Percentiles rank a stretch among this genome's conserved stretches.
Conservation (phyloP, 2,888 invertebrate genomes). For the Cancer borealis region DNA sequence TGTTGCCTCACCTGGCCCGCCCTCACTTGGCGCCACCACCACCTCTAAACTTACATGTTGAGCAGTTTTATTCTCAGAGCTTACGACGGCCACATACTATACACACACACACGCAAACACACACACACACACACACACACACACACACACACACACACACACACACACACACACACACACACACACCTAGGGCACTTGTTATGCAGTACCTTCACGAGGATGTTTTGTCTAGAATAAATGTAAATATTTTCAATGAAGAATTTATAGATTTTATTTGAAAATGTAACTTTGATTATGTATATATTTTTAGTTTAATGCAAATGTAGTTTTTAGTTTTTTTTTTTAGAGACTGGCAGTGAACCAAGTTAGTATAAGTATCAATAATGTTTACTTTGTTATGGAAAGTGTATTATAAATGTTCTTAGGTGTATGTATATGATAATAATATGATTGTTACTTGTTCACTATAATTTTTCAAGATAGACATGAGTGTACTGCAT, state of each 20-base stretch:
- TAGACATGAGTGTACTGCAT: neutral
- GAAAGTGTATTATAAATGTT: neutral
- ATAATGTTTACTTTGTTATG: neutral
- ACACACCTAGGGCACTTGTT: constrained; percentile 31
- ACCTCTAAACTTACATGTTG: neutral
- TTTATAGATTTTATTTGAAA: neutral
- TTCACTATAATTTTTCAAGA: neutral
- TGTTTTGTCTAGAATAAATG: neutral
- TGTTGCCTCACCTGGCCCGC: neutral
- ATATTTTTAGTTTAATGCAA: neutral
- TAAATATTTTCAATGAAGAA: neutral
- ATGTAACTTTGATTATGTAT: neutral
- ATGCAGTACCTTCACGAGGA: neutral
- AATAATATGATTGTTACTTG: neutral
- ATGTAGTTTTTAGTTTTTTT: no score
- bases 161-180: constrained; percentile 51
- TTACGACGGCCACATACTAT: constrained; percentile 52
- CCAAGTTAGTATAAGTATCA: neutral
- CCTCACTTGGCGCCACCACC: neutral
- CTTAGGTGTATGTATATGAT: neutral
- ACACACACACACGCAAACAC: constrained; percentile 38
- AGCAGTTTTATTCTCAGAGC: constrained; percentile 37
- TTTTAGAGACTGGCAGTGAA: neutral
- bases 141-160: constrained; percentile 48
- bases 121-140: constrained; percentile 46